A percentile compares a stretch with the other conserved stretches of the same genome.
These are phyloP conservation scores for Melipona quadrifasciata DNA, from an alignment of 1,140 invertebrate species.

Conservation along the genomic window DNA sequence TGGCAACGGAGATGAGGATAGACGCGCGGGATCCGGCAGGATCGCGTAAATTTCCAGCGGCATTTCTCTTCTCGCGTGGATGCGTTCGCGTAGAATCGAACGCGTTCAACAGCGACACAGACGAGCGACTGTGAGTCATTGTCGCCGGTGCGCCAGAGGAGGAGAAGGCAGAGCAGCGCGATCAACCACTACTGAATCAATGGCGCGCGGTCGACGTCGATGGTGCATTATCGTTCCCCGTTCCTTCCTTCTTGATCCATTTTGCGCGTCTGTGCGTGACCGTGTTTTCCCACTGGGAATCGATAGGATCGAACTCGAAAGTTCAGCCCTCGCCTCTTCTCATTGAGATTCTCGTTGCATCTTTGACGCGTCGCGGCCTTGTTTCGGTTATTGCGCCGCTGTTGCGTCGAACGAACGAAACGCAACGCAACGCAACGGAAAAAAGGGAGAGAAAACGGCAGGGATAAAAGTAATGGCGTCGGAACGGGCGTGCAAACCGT, in stretches of 20 bases:
- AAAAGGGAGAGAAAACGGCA: no score
- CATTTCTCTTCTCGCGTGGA: conserved; percentile 10
- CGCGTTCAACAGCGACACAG: conserved; percentile 39
- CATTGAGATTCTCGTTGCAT: background rate
- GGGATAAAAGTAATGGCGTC: background rate
- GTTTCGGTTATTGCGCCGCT: background rate
- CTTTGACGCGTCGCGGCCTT: background rate
- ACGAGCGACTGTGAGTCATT: conserved; percentile 55
- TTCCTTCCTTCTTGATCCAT: conserved; percentile 55
- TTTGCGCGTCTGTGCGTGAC: conserved; percentile 63
- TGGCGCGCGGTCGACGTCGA: conserved; percentile 27
- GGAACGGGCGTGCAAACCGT: conserved; percentile 56
- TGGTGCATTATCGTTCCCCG: conserved; percentile 56
- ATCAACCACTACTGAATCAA: conserved; percentile 56
- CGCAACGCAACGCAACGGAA: background rate
- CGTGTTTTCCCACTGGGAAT: conserved; percentile 48
- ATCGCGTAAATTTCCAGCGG: conserved; percentile 11
- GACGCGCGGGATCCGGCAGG: background rate
- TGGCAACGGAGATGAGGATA: no score
- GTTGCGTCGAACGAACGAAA: background rate
- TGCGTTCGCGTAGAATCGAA: conserved; percentile 26
- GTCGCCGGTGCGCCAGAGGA: conserved; percentile 46
- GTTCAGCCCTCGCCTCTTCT: conserved; percentile 14
- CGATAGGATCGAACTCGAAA: conserved; percentile 53
- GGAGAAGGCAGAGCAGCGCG: background rate